Conservation (phyloP, 1,140 invertebrate species). For the Elymnias hypermnestra region DNA sequence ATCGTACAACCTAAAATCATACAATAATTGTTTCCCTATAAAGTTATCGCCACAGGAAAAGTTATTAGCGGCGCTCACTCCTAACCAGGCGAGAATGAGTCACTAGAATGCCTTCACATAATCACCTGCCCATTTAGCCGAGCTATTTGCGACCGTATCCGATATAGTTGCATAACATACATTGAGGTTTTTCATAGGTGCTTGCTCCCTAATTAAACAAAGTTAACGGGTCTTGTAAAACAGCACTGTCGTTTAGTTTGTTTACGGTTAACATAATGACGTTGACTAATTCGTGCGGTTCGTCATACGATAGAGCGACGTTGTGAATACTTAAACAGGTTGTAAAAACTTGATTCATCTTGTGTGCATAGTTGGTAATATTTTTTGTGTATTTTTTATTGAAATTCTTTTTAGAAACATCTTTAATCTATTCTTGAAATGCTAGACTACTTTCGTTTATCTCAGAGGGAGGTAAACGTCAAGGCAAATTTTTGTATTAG, state of each 20-base stretch:
- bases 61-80: slow-evolving; percentile 12
- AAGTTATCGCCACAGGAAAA: slow-evolving; percentile 5
- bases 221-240: slow-evolving; percentile 10
- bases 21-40: neutral
- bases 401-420: neutral
- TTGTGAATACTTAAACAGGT: slow-evolving; percentile 12
- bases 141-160: slow-evolving; percentile 3
- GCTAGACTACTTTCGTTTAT: too few species aligned
- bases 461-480: too few species aligned
- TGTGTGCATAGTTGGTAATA: neutral
- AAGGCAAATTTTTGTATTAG: too few species aligned
- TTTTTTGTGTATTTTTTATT: neutral
- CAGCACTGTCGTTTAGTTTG: slow-evolving; percentile 1
- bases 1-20: neutral
- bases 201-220: neutral
- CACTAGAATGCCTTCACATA: slow-evolving; percentile 10
- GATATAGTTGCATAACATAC: slow-evolving; percentile 9
- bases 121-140: neutral
- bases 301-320: slow-evolving; percentile 13
- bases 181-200: slow-evolving; percentile 11
- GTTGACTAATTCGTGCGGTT: slow-evolving; percentile 14
- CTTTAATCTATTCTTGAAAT: too few species aligned
- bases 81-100: slow-evolving; percentile 12
- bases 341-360: slow-evolving; percentile 15
- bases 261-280: slow-evolving; percentile 5